These are phyloP conservation scores for Agrochola lota DNA, from an alignment of 2,888 invertebrate species.

Conservation along the genomic window DNA sequence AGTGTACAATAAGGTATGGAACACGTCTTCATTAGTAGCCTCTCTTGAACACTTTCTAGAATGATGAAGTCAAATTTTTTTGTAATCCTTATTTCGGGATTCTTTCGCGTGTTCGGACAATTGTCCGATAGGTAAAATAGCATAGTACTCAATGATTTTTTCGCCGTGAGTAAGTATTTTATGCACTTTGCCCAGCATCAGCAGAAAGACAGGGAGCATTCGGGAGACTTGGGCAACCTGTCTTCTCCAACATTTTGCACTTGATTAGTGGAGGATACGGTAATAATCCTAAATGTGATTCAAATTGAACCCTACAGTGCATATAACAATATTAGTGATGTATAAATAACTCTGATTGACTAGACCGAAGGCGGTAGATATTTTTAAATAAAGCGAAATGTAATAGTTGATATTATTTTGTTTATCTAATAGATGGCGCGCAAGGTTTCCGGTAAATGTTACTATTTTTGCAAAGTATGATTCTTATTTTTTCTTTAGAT, in stretches of 20 bases:
- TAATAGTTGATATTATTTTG: slow-evolving; percentile 6
- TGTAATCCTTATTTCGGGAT: no score
- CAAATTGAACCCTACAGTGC: background rate
- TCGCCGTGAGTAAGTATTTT: no score
- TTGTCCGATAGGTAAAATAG: no score
- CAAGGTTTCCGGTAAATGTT: slow-evolving; percentile 54
- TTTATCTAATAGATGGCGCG: slow-evolving; percentile 60
- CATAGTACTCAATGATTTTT: no score
- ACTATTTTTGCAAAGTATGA: slow-evolving; percentile 16
- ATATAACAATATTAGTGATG: slow-evolving; percentile 11
- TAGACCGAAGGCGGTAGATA: slow-evolving; percentile 41
- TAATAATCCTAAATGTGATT: background rate
- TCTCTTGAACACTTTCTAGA: no score
- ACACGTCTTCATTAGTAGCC: no score
- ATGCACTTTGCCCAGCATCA: no score
- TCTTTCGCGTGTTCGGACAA: no score
- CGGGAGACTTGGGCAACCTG: background rate
- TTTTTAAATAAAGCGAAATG: slow-evolving; percentile 48
- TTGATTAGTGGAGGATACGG: background rate
- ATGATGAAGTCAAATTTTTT: no score
- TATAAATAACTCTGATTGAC: slow-evolving; percentile 50
- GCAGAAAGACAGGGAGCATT: no score
- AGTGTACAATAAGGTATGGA: no score
- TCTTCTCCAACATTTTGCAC: background rate
- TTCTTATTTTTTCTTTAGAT: background rate